Evolutionary conservation across 2,888 invertebrate genomes (phyloP), one percentile per base, ranked within the genome.

Genomic region (Gymnoscelis rufifasciata): DNA sequence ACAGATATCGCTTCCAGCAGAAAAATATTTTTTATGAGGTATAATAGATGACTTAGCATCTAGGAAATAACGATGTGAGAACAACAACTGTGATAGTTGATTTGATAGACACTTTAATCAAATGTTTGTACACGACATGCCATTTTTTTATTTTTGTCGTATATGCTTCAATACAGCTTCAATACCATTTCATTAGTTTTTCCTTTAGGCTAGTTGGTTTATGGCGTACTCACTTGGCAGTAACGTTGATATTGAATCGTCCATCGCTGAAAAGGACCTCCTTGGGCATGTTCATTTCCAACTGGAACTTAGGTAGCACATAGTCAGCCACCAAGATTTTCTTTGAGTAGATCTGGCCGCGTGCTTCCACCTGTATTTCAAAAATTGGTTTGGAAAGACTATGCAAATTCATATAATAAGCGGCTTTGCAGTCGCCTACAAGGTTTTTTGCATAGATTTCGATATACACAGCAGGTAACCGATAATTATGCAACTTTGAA

Each of bases 231-330:
- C 90, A 97, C 95, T 93, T 94, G 11, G 97, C 94, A 41, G 93
- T 91, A 2, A 98, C 90, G 13, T 94, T 93, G 14, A 94, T 94
- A 12, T 90, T 90, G 37, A 98, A 90, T 52, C 92, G 91, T 33
- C 93, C 93, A 41, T 96, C 95, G 55, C 92, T 92, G 71, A 95
- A 94, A 1, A 96, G 93, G 4, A 93, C 91, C 75, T 96, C 95
- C 42, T 93, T 91, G 0, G 95, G 94, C 24, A 96, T 91, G 56
- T 94, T 92, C 51, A 98, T 92, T 23, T 91, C 91, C 48, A 98
- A 95, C 68, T 97, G 93, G 78, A 97, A 99, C 72, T 97, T 97
- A 0, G 99, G 99, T 57, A 97, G 82, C 43, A 98, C 94, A 65
- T 97, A 97, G 79, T 97, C 95, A 5, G 96, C 96, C 4, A 98